Conservation (phyloP, 2,888 invertebrate genomes). For the Spodoptera littoralis region DNA sequence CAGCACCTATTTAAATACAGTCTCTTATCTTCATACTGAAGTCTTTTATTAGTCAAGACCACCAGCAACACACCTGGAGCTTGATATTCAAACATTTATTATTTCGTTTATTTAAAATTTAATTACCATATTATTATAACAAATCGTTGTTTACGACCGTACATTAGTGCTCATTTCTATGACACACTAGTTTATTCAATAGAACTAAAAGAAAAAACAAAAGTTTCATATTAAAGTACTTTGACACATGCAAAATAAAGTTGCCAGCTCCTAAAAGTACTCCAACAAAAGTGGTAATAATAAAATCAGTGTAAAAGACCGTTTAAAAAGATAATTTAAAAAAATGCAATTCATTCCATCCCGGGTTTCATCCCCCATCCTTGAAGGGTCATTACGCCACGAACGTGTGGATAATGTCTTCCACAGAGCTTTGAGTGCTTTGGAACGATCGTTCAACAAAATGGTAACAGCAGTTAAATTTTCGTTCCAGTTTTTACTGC, state of each 20-base stretch:
- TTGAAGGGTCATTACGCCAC: slow-evolving; percentile 73
- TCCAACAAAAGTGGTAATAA: slow-evolving; percentile 43
- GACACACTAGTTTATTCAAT: neutral
- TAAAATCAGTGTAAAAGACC: slow-evolving; percentile 57
- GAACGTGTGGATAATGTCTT: slow-evolving; percentile 79
- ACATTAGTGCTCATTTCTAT: neutral
- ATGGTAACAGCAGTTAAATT: slow-evolving; percentile 66
- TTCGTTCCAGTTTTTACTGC: slow-evolving; percentile 64
- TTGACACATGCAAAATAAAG: slow-evolving; percentile 10
- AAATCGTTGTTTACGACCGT: neutral
- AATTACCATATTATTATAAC: slow-evolving; percentile 13
- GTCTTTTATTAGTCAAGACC: no score
- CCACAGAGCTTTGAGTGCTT: slow-evolving; percentile 61
- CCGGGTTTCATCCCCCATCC: slow-evolving; percentile 55
- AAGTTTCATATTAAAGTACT: neutral
- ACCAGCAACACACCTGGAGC: no score
- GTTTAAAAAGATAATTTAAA: slow-evolving; percentile 57
- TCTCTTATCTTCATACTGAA: no score
- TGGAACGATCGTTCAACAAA: slow-evolving; percentile 67
- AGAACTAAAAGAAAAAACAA: neutral
- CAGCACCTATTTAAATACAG: no score
- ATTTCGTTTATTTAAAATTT: neutral
- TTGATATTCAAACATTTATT: no score
- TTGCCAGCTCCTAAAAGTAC: slow-evolving; percentile 27
- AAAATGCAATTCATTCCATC: slow-evolving; percentile 57